Base-by-base conservation (phyloP, 2,888 invertebrate species). In the Epinotia nisella region DNA sequence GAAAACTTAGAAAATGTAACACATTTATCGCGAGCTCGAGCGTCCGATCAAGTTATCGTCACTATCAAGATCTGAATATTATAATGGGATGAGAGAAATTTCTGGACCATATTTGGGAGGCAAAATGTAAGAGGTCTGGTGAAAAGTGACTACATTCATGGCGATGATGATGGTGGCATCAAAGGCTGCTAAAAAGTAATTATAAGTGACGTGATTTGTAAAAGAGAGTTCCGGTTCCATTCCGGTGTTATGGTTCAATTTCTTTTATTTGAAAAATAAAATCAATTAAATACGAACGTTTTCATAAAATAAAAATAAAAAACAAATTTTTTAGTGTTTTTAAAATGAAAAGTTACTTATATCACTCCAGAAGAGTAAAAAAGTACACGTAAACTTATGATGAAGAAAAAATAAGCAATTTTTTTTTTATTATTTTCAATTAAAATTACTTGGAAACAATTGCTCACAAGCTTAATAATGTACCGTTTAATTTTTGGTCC, bases 1-100 rank as follows among this genome's bases (percentile, higher is more conserved):
- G 87, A 87, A 87, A 88, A 84, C 78, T 71, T 77, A 82, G 83
- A 83, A 85, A 85, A 84, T 82, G 80, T 77, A 77, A 73, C 76
- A 69, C 70, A 76, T 78, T 83, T 78, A 79, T 79, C 67, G 61
- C 7, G 49, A 67, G 35, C 58, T 41, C 19, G 78, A 76, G 76
- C 78, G 79, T 78, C 82, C 82, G 81, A 82, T 80, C 78, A 67
- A 78, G 76, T 77, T 79, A 81, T 84, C 83, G 82, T 78, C 76
- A 78, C 78, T 78, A 82, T 82, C 79, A 80, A 74, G 67, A 75
- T 71, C 73, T 74, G 66, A 74, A 76, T 61, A 74, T 74, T 73
- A 64, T 61, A 56, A 69, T 53, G 39, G 21, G 24, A 45, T 13
- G 3, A 11, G 7, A 60, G 35, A n/a, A n/a, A n/a, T 60, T 60